Evolutionary conservation across 2,113 vertebrate genomes (phyloP).

Genomic region (Ptychochromis oligacanthus): DNA sequence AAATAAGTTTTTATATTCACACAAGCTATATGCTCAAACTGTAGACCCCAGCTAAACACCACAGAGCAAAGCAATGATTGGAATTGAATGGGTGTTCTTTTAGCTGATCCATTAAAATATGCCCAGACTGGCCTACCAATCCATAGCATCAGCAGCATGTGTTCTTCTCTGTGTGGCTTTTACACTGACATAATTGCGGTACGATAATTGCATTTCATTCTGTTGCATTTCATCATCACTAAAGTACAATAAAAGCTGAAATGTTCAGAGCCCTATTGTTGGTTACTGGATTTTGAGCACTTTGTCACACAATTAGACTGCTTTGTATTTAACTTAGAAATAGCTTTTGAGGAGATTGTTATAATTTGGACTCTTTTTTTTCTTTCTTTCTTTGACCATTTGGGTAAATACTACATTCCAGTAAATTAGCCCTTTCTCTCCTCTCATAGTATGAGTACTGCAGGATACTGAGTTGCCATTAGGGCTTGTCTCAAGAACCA

Average conservation of each 20-base stretch:
- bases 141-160: not conserved
- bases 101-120: not conserved
- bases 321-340: not conserved
- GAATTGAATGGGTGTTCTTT: not conserved
- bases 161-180: not conserved
- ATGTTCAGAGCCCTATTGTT: not conserved
- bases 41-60: not conserved
- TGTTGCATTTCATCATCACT: not conserved
- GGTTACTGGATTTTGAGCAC: not conserved
- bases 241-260: not conserved
- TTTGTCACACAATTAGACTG: not conserved
- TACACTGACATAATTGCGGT: not conserved
- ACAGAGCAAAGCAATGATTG: not conserved
- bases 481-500: not conserved
- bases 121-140: not conserved
- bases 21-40: not conserved
- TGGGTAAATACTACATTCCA: not conserved
- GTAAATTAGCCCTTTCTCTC: not conserved
- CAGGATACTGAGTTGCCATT: not conserved
- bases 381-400: not conserved
- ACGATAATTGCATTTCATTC: not conserved
- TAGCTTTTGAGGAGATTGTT: not conserved
- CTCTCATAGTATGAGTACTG: not conserved
- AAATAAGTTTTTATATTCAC: not conserved
- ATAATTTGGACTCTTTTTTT: not conserved